A percentile compares a stretch with the other conserved stretches of the same genome.
Conservation (phyloP, 2,797 vertebrate species). For the Acanthis flammea region DNA sequence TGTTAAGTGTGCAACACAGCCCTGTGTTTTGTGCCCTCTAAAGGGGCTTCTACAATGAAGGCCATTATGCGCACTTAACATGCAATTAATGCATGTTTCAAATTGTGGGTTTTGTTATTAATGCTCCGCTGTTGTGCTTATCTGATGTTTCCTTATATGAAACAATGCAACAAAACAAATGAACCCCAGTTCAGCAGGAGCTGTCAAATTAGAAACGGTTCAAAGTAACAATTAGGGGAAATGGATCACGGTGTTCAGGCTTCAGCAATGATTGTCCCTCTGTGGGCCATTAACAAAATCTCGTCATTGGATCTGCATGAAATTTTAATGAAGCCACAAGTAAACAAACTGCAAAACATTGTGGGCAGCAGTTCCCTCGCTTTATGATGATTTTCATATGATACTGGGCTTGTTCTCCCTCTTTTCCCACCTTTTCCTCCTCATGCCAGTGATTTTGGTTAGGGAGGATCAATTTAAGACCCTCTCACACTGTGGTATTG, state of each 20-base stretch:
- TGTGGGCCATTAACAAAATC: conserved; percentile 73
- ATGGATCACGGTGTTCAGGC: conserved; percentile 68
- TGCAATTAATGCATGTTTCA: conserved; percentile 14
- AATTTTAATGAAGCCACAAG: conserved; percentile 76
- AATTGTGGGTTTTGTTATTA: conserved; percentile 25
- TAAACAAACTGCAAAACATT: conserved; percentile 68
- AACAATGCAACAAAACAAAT: conserved; percentile 71
- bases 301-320: conserved; percentile 63
- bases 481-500: background rate
- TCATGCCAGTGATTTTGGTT: background rate
- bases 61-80: conserved; percentile 9
- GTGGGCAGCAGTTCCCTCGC: conserved; percentile 20
- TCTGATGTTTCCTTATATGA: conserved; percentile 48
- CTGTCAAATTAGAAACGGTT: conserved; percentile 75
- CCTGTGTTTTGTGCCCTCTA: background rate
- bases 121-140: conserved; percentile 10
- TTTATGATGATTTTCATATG: background rate
- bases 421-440: background rate
- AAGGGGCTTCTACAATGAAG: background rate
- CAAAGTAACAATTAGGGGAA: conserved; percentile 76
- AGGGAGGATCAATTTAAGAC: background rate
- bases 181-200: conserved; percentile 64
- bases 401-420: background rate
- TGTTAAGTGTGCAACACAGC: background rate
- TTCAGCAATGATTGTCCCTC: conserved; percentile 66